Base-by-base conservation (phyloP, 2,888 invertebrate genomes). In the Bugula neritina region DNA sequence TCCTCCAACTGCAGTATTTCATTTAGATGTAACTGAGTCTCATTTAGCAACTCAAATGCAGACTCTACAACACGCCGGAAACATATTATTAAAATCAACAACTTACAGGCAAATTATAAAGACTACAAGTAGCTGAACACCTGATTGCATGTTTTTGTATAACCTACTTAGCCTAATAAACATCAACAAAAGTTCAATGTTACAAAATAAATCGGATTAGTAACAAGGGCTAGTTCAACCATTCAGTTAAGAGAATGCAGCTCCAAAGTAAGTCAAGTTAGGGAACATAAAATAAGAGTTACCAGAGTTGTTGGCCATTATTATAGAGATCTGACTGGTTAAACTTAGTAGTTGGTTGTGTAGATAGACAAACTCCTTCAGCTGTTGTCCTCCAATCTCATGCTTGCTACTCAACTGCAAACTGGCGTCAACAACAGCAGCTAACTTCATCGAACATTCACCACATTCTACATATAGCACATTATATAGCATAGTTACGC, bases 391-490 rank as follows among this genome's bases (percentile, higher is more conserved):
- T 31, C 10, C 5, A 2, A 17, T 10, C 17, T 13, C 10, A n/a
- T 63, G 31, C 17, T 34, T n/a, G 10, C 13, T 2, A 5, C 13
- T 31, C 27, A 63, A 31, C 10, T 10, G 10, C 3, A 31, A 25
- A 2, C 31, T 5, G 5, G 13, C n/a, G 63, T 31, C 63, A 31
- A 31, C 63, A 10, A 29, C 3, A 13, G 5, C n/a, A 13, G 29
- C 63, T 27, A 63, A 31, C n/a, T n/a, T 63, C 5, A 2, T 63
- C 5, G 21, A 21, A 63, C 63, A 63, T 27, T 31, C 34, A 31
- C 63, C 63, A 63, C 63, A 63, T 31, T 63, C 63, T 63, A 63
- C 27, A 63, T 55, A 55, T 55, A 17, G 23, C 3, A 52, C 52
- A 10, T 52, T 21, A 52, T 52, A 52, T 52, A 52, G 52, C 10